Evolutionary conservation across 1,140 invertebrate species (phyloP).

Genomic region (Brachionus koreanus): DNA sequence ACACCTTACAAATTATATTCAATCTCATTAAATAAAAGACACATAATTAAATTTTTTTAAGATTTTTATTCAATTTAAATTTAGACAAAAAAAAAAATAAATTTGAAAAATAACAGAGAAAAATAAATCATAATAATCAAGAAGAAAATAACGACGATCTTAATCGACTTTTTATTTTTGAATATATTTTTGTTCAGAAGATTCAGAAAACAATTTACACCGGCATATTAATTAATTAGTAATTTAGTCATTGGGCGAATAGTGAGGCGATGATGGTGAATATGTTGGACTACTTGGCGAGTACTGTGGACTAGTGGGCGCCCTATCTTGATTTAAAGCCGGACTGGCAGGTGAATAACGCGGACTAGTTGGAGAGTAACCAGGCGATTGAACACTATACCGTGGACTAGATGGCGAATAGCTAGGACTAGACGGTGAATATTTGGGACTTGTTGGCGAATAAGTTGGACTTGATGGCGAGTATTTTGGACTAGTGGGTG

Average conservation of each 20-base stretch:
- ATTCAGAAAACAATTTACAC: slow-evolving; percentile 11
- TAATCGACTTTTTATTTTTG: neutral
- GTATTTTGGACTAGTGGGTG: slow-evolving; percentile 67
- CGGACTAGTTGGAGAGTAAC: slow-evolving; percentile 51
- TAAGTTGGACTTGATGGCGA: slow-evolving; percentile 62
- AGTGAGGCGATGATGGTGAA: slow-evolving; percentile 53
- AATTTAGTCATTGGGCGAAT: slow-evolving; percentile 46
- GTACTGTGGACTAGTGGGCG: slow-evolving; percentile 52
- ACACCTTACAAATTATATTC: neutral
- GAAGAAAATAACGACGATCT: neutral
- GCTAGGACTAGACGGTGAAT: slow-evolving; percentile 53
- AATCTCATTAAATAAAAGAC: neutral
- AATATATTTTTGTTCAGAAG: neutral
- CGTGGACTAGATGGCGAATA: slow-evolving; percentile 55
- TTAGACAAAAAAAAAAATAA: slow-evolving; percentile 10
- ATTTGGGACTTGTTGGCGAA: slow-evolving; percentile 53
- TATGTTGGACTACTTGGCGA: slow-evolving; percentile 56
- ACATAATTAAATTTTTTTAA: neutral
- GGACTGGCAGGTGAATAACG: slow-evolving; percentile 60
- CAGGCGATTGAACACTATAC: slow-evolving; percentile 50
- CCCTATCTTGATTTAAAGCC: slow-evolving; percentile 70
- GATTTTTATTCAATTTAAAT: neutral
- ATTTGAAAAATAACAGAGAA: neutral
- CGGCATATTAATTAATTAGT: neutral
- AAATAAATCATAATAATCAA: neutral